Evolutionary conservation across 2,888 invertebrate species (phyloP).

Genomic region (Busseola fusca): DNA sequence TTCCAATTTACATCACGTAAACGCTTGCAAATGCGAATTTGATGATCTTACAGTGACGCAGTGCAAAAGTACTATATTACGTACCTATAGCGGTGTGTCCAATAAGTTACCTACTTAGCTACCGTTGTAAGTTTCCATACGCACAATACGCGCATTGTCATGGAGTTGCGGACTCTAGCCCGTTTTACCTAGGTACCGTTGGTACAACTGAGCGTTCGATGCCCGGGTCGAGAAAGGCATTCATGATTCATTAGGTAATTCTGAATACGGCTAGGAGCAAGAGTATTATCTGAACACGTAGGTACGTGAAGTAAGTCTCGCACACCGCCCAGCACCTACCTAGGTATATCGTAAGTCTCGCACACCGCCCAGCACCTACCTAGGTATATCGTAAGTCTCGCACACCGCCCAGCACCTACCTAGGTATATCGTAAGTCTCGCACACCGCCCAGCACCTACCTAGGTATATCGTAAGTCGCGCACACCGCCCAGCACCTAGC

Average conservation of each 20-base stretch:
- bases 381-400: too few relatives aligned
- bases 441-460: neutral
- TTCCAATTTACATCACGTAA: neutral
- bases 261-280: neutral
- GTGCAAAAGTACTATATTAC: neutral
- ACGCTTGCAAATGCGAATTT: constrained; percentile 13
- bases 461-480: too few relatives aligned
- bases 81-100: neutral
- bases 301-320: neutral
- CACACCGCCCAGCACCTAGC: neutral
- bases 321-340: too few relatives aligned
- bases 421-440: too few relatives aligned
- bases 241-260: neutral
- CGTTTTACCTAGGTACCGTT: too few relatives aligned
- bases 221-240: neutral
- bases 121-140: too few relatives aligned
- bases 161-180: too few relatives aligned
- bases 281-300: neutral
- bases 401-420: too few relatives aligned
- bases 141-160: too few relatives aligned
- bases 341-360: too few relatives aligned
- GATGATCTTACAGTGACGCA: constrained; percentile 24
- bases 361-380: too few relatives aligned
- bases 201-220: neutral
- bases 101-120: too few relatives aligned